Base-by-base conservation (phyloP, 2,113 vertebrate species). In the Trogon surrucura region DNA sequence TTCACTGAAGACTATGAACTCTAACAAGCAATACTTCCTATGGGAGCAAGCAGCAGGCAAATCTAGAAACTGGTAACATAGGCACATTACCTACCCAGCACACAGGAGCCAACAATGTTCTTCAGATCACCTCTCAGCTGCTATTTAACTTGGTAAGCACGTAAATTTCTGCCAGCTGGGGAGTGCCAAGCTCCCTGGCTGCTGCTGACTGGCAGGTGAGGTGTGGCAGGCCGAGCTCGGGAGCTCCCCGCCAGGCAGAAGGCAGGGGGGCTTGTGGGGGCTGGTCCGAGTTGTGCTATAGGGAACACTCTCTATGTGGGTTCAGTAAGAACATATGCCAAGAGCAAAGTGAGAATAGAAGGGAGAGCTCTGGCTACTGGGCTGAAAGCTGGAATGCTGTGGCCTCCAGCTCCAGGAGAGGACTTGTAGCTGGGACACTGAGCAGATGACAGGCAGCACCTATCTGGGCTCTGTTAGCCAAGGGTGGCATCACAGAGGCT, bases 51-150 rank as follows among this genome's bases (percentile, higher is more conserved):
- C 56, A 73, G 4, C 11, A 41, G 7, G 4, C 2, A 61, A 53
- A 9, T 2, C 4, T 53, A 45, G 13, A 44, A 9, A 26, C 41
- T 54, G 8, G 2, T 8, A 2, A 13, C 23, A 15, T 2, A 25
- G 2, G 3, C 8, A 74, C 30, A 8, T 23, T 3, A 32, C 17
- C 27, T 10, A 3, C 48, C 1, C 8, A 44, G 17, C 41, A 16
- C 53, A 10, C 7, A 47, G 11, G 5, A 72, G 5, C 5, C 48
- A 20, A 3, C 2, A 1, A 58, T 4, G 3, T 1, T 29, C 75
- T n/a, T 50, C 6, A 36, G 77, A 9, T 11, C 3, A 9, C 21
- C 13, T 38, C 56, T 64, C 41, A 38, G 4, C 58, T 77, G 16
- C 36, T 45, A 3, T 34, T 86, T 23, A 69, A 83, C 36, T 29